A percentile compares a stretch with the other conserved stretches of the same genome.
Evolutionary conservation across 2,888 invertebrate genomes (phyloP).

Genomic region (Sicus ferrugineus): DNA sequence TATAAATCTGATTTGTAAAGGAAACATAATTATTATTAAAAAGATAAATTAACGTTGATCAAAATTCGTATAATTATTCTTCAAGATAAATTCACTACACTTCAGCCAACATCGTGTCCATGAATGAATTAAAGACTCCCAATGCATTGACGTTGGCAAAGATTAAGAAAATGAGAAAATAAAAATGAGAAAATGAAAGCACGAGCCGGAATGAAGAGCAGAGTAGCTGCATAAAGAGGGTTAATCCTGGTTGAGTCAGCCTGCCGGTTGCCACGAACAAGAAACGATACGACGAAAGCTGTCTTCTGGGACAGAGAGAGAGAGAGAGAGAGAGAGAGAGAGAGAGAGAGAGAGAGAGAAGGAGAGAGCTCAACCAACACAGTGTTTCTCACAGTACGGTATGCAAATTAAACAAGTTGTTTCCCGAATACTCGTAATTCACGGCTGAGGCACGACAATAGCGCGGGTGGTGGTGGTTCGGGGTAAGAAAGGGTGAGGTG

Average conservation of each 20-base stretch:
- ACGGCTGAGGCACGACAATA: not conserved
- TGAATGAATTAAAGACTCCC: conserved; percentile 29
- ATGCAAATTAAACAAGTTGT: conserved; percentile 37
- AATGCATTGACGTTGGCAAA: conserved; percentile 23
- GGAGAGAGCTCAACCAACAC: not conserved
- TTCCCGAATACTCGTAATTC: conserved; percentile 24
- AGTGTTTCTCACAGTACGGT: conserved; percentile 11
- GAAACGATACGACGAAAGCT: too few species aligned
- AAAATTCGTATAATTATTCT: conserved; percentile 18
- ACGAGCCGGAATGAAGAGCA: not conserved
- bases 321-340: too few species aligned
- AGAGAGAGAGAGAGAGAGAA: too few species aligned
- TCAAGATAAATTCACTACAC: conserved; percentile 9
- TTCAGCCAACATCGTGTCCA: conserved; percentile 20
- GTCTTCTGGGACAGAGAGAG: too few species aligned
- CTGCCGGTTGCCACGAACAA: too few species aligned
- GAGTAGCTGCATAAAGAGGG: conserved; percentile 7
- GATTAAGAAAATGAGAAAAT: not conserved
- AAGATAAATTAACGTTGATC: not conserved
- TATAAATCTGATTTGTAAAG: not conserved
- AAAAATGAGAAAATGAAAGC: not conserved
- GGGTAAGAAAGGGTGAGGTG: too few species aligned
- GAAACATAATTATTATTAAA: not conserved
- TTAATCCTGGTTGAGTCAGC: too few species aligned
- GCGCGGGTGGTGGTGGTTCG: not conserved